Base-by-base conservation (phyloP, 2,888 invertebrate genomes). In the Clusia tigrina region DNA sequence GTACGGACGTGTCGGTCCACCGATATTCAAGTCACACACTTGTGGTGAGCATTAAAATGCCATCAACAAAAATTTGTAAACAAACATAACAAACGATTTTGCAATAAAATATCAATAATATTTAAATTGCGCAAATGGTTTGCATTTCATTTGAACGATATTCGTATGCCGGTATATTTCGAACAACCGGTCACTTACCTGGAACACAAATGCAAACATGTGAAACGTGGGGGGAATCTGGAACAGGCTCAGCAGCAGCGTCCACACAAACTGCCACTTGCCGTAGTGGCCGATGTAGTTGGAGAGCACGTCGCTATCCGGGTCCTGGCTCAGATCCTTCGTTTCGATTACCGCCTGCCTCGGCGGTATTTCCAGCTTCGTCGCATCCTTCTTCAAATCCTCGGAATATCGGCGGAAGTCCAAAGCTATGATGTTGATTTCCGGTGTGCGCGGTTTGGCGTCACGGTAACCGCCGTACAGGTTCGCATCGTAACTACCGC, bases 151-250 rank as follows among this genome's bases (percentile, higher is more conserved):
- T 32, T 32, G 5, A 9, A 9, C 32, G 5, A 32, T 12, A 12
- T 32, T 32, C 32, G 6, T 32, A 9, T 12, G 32, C 32, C 32
- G n/a, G n/a, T n/a, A n/a, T n/a, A n/a, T n/a, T n/a, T n/a, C n/a
- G n/a, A 32, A 32, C 12, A 54, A 9, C 26, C 6, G 25, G 60
- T 61, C 51, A 74, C 79, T 81, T 67, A 84, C 84, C 78, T 83
- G 83, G 74, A 89, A 89, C 2, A 88, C 88, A 62, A 88, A 86
- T 24, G 86, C 85, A 77, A 88, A 88, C 70, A 89, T 88, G 79
- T 89, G 89, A 84, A 88, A 88, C 42, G 89, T 89, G 68, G 87
- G 87, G 3, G 88, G 88, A 62, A 89, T 81, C 79, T 88, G 88
- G 78, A 88, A 86, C 3, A 89, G 74, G 17, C 88, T 86, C 54